Base-by-base conservation (phyloP, 2,888 invertebrate species). In the Hecatera dysodea region DNA sequence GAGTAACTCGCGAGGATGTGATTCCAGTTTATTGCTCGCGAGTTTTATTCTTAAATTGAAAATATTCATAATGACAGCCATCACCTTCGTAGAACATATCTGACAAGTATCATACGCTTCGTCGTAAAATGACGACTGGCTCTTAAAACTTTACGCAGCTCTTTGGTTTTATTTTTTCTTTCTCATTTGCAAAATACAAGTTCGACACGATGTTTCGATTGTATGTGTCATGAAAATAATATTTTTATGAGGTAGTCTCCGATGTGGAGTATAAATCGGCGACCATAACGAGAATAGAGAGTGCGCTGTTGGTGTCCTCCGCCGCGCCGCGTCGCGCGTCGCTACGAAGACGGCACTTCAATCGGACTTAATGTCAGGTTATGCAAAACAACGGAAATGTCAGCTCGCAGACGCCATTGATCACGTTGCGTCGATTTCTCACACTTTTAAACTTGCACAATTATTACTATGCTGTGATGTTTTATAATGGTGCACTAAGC, bases 351-450 rank as follows among this genome's bases (percentile, higher is more conserved):
- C 80, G 86, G 83, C 81, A 87, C 90, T 89, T 88, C 89, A 89
- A 90, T 90, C 89, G 90, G 82, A 19, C 73, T 83, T 90, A 92
- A 92, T 92, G 90, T 90, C 91, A 90, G 86, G 90, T 92, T 92
- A 91, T 91, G 92, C 91, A 91, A 93, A 92, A 87, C 88, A 81
- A 84, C 87, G 86, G 88, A 92, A 92, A 91, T 91, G 91, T 91
- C 90, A 92, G 88, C 52, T 80, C 67, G 65, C 70, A 76, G 66
- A 62, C 83, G 73, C 79, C 75, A 87, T 86, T 86, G 86, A 89
- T 86, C 89, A 87, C 83, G 85, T 73, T 66, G 77, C 77, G 75
- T 82, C 84, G 80, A 87, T 86, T 66, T 81, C 81, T 86, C 77
- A 77, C 84, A 81, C 76, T 82, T 80, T 84, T 76, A 80, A 80